Percentiles rank a stretch among this genome's conserved stretches.
Evolutionary conservation across 2,113 vertebrate genomes (phyloP).

Genomic region (Bambusicola thoracicus): DNA sequence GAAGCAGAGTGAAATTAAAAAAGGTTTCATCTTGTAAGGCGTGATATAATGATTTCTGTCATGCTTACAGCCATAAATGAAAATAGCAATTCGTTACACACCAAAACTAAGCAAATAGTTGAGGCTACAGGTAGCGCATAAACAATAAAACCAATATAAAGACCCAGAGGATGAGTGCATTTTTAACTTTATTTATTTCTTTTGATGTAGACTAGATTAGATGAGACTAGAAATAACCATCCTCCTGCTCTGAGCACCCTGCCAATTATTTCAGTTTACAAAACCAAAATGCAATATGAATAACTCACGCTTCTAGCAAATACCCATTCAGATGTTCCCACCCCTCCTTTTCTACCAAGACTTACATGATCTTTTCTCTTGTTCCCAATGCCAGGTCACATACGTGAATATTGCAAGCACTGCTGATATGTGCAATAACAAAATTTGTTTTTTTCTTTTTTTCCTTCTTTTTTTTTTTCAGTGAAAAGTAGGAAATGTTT

Average conservation of each 20-base stretch:
- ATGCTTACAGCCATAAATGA: conserved; percentile 20
- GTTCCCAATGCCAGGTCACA: background rate
- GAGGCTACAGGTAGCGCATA: conserved; percentile 1
- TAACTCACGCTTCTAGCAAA: conserved; percentile 31
- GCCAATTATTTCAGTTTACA: conserved; percentile 50
- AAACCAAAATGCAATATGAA: conserved; percentile 33
- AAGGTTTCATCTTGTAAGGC: background rate
- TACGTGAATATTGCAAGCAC: conserved; percentile 16
- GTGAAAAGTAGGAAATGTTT: background rate
- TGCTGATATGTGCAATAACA: conserved; percentile 28
- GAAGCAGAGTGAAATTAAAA: conserved; percentile 18
- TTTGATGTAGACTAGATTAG: conserved; percentile 29
- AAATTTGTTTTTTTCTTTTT: conserved; percentile 12
- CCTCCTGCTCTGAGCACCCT: conserved; percentile 48
- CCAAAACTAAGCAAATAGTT: conserved; percentile 1
- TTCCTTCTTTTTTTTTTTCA: background rate
- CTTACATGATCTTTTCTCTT: conserved; percentile 33
- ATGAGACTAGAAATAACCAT: conserved; percentile 42
- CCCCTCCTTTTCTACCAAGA: background rate
- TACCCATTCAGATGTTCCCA: background rate
- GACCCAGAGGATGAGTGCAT: conserved; percentile 4
- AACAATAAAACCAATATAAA: conserved; percentile 15
- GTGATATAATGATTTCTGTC: conserved; percentile 16
- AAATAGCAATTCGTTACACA: background rate
- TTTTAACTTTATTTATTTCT: conserved; percentile 45